A percentile compares a stretch with the other conserved stretches of the same genome.
Conservation (phyloP, 2,113 vertebrate genomes). For the Cynoglossus semilaevis region DNA sequence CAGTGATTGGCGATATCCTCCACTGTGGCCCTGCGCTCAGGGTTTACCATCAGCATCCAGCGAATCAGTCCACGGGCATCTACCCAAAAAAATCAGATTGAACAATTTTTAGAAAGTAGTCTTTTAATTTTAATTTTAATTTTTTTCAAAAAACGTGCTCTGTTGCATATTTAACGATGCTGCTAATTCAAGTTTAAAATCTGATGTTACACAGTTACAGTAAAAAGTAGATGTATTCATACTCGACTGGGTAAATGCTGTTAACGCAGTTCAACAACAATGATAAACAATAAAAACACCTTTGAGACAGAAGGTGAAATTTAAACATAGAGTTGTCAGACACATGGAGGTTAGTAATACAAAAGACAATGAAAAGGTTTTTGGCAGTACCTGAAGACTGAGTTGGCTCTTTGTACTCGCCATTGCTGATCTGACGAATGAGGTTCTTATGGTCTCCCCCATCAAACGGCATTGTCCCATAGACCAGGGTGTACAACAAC, state of each 20-base stretch:
- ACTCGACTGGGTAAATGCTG: no score
- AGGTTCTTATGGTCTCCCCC: constrained; percentile 97
- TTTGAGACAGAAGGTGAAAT: no score
- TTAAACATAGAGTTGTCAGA: constrained; percentile 6
- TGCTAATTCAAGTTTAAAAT: no score
- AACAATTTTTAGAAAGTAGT: not conserved
- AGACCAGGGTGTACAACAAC: constrained; percentile 95
- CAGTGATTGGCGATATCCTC: constrained; percentile 99
- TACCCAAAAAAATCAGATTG: constrained; percentile 42
- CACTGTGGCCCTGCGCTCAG: constrained; percentile 92
- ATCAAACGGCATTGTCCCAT: constrained; percentile 98
- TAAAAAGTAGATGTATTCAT: no score
- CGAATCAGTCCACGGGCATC: constrained; percentile 97
- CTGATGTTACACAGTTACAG: no score
- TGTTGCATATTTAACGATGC: no score
- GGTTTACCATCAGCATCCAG: constrained; percentile 99
- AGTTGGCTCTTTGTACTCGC: constrained; percentile 96
- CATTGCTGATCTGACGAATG: constrained; percentile 97
- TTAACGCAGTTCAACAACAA: no score
- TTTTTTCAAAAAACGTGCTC: no score
- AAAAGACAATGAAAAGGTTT: not conserved
- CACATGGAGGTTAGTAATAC: no score
- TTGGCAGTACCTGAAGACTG: constrained; percentile 90
- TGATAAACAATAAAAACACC: no score
- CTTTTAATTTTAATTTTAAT: no score